These are phyloP conservation scores for Antedon mediterranea DNA, from an alignment of 53 echinoderm and acorn worm genomes.

Conservation along the genomic window DNA sequence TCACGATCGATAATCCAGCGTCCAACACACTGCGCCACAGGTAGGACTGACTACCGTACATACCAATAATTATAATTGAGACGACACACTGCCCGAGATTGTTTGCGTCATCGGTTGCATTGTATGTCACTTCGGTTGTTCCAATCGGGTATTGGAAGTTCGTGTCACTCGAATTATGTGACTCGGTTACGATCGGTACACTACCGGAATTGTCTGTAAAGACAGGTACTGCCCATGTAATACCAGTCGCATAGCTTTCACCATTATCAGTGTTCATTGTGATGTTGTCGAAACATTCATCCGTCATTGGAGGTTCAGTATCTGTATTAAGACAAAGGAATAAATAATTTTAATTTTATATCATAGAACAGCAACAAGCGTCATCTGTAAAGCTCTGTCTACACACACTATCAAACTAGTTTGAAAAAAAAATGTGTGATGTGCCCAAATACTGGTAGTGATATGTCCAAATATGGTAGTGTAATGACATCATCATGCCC, in stretches of 20 bases:
- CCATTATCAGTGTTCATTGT: conserved; percentile 15
- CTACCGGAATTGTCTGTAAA: conserved; percentile 13
- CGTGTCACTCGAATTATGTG: neutral
- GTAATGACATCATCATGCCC: too few species aligned
- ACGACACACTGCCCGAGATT: neutral
- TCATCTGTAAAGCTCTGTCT: too few species aligned
- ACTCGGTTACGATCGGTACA: neutral
- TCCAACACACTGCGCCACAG: too few species aligned
- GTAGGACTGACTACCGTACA: too few species aligned
- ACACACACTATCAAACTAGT: too few species aligned
- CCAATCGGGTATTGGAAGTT: neutral
- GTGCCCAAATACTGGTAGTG: too few species aligned
- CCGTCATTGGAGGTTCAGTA: conserved; percentile 12
- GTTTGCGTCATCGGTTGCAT: neutral
- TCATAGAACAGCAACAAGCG: too few species aligned
- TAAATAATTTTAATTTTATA: too few species aligned
- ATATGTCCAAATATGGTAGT: too few species aligned
- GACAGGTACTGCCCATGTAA: conserved; percentile 13
- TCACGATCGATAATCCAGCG: too few species aligned
- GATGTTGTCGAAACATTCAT: conserved; percentile 6
- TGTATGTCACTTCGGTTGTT: neutral
- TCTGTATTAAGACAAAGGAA: neutral
- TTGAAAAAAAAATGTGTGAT: too few species aligned
- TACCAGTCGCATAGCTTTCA: neutral
- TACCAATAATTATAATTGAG: neutral